Percentiles rank a stretch among this genome's conserved stretches.
Evolutionary conservation across 2,113 vertebrate genomes (phyloP).

Genomic region (Ursus arctos): DNA sequence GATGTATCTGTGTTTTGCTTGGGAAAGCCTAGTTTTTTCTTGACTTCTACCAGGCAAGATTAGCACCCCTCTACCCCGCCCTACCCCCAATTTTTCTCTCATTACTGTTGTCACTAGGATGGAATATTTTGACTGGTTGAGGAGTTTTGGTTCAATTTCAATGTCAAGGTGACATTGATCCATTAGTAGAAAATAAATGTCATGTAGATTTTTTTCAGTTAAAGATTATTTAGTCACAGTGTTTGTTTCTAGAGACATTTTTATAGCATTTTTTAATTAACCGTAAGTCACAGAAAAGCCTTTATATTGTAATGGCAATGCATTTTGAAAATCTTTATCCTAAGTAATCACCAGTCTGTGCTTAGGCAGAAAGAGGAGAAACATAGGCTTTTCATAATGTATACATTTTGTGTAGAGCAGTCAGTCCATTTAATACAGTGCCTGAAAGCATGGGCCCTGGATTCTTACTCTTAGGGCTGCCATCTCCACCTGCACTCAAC

Average conservation of each 20-base stretch:
- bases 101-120: neutral
- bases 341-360: neutral
- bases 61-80: fast-evolving
- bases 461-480: neutral
- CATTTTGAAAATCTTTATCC: slow-evolving; percentile 45
- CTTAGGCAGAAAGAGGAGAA: slow-evolving; percentile 28
- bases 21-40: neutral
- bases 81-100: neutral
- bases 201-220: neutral
- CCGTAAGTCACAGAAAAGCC: neutral
- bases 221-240: neutral
- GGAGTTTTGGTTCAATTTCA: slow-evolving; percentile 50
- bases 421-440: neutral
- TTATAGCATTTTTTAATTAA: slow-evolving; percentile 36
- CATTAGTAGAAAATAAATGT: slow-evolving; percentile 55
- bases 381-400: neutral
- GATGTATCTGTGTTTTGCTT: neutral
- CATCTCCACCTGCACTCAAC: neutral
- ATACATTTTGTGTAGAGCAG: neutral
- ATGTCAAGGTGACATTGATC: slow-evolving; percentile 37
- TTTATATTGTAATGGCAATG: slow-evolving; percentile 11
- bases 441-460: neutral
- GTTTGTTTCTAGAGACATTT: slow-evolving; percentile 63
- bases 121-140: slow-evolving; percentile 29
- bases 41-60: neutral